Evolutionary conservation across 2,888 invertebrate genomes (phyloP).

Genomic region (Germaria angustata): DNA sequence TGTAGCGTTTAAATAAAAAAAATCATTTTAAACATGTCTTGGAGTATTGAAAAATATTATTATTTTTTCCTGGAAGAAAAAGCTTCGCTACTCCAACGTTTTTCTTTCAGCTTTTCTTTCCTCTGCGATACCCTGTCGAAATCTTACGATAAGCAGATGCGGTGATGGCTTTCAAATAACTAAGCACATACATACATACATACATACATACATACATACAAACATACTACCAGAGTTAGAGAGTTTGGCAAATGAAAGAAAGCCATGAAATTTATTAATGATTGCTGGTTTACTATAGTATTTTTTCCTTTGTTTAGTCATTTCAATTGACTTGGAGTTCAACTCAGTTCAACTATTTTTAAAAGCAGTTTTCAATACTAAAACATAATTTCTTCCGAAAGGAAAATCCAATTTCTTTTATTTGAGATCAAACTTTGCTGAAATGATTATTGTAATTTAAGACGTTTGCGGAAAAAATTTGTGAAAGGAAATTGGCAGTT

Average conservation of each 20-base stretch:
- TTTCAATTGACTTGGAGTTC: conserved; percentile 17
- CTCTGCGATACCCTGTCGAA: conserved; percentile 29
- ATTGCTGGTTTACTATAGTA: conserved; percentile 22
- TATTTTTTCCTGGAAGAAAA: conserved; percentile 26
- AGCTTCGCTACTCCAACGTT: conserved; percentile 30
- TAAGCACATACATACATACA: neutral
- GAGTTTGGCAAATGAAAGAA: conserved; percentile 39
- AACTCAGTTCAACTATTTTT: conserved; percentile 19
- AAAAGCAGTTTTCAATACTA: conserved; percentile 30
- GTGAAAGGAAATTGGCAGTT: neutral
- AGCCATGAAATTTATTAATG: conserved; percentile 45
- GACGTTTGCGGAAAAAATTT: neutral
- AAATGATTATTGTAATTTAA: conserved; percentile 35
- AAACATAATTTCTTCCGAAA: conserved; percentile 14
- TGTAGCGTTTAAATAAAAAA: conserved; percentile 27
- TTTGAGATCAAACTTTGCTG: conserved; percentile 22
- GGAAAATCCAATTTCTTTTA: conserved; percentile 19
- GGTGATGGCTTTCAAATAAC: conserved; percentile 39
- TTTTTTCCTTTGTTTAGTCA: conserved; percentile 50
- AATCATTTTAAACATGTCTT: conserved; percentile 26
- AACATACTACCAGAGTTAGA: neutral
- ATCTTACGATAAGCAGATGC: conserved; percentile 35
- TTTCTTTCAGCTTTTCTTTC: conserved; percentile 6
- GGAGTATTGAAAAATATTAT: neutral
- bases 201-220: too few relatives aligned